Percentiles rank a stretch among this genome's conserved stretches.
These are phyloP conservation scores for Melanostoma scalare DNA, from an alignment of 2,888 invertebrate species.

Conservation along the genomic window DNA sequence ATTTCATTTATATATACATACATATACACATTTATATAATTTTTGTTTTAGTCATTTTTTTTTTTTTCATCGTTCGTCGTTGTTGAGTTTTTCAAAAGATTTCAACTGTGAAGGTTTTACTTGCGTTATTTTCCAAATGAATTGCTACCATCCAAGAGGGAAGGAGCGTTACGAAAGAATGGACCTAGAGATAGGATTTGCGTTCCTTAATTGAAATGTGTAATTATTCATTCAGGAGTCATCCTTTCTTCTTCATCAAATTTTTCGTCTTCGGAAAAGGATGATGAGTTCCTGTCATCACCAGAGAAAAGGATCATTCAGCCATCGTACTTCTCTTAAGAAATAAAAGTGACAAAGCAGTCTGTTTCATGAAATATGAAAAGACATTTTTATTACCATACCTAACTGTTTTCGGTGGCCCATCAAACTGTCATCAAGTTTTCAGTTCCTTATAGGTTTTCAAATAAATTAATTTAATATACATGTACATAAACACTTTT, in stretches of 20 bases:
- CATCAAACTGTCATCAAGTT: too few species aligned
- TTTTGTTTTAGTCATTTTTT: slow-evolving; percentile 17
- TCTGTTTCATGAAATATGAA: slow-evolving; percentile 58
- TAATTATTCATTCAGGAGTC: slow-evolving; percentile 70
- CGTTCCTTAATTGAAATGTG: slow-evolving; percentile 69
- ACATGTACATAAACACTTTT: too few species aligned
- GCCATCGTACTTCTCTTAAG: not conserved
- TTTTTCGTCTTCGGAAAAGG: not conserved
- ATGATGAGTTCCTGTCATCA: slow-evolving; percentile 50
- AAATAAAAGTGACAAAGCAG: slow-evolving; percentile 29
- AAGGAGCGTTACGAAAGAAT: slow-evolving; percentile 2
- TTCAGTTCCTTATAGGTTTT: too few species aligned
- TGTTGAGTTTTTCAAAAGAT: slow-evolving; percentile 56
- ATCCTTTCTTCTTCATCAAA: slow-evolving; percentile 29
- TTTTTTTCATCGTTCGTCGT: not conserved
- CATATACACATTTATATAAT: not conserved
- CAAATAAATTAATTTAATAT: too few species aligned
- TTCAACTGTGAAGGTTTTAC: slow-evolving; percentile 68
- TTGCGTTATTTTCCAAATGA: slow-evolving; percentile 70
- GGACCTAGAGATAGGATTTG: slow-evolving; percentile 54
- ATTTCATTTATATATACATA: slow-evolving; percentile 33
- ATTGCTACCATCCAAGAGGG: slow-evolving; percentile 33
- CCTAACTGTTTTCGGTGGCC: not conserved
- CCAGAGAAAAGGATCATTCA: slow-evolving; percentile 21
- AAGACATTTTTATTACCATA: slow-evolving; percentile 44